Percentiles rank a stretch among this genome's conserved stretches.
Conservation (phyloP, 2,113 vertebrate species). For the Psephotus haematonotus region DNA sequence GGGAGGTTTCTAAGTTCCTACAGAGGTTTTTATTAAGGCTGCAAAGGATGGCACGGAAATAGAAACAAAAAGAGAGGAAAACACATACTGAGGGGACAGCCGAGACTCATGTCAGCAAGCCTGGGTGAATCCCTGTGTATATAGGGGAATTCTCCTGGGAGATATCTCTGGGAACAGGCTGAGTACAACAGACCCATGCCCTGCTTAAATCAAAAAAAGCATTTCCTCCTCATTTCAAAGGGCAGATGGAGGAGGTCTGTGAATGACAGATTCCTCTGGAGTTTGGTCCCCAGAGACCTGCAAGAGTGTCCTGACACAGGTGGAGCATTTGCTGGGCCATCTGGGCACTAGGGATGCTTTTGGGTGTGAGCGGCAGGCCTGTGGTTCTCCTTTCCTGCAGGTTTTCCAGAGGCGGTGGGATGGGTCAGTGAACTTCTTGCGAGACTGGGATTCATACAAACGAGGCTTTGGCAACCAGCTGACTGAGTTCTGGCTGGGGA, state of each 20-base stretch:
- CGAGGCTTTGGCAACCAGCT: constrained; percentile 68
- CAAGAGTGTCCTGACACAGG: not conserved
- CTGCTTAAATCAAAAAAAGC: not conserved
- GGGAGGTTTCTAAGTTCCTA: not conserved
- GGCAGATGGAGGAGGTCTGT: not conserved
- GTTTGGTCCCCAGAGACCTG: not conserved
- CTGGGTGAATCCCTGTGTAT: not conserved
- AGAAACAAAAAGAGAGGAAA: not conserved
- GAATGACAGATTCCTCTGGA: not conserved
- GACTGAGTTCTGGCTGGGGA: constrained; percentile 73
- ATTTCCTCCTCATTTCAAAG: not conserved
- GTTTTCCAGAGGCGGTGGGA: constrained; percentile 64
- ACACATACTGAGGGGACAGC: not conserved
- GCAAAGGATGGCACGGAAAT: not conserved
- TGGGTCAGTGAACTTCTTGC: constrained; percentile 64
- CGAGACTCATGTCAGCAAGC: not conserved
- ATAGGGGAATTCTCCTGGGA: not conserved
- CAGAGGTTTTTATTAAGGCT: not conserved
- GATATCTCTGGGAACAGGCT: not conserved
- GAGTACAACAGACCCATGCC: not conserved
- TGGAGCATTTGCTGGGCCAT: not conserved
- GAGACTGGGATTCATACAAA: constrained; percentile 60
- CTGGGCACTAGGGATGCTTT: accelerated
- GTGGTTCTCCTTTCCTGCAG: not conserved
- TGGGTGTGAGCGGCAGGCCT: not conserved